Evolutionary conservation across 2,888 invertebrate genomes (phyloP).

Genomic region (Lamellibrachia satsuma): DNA sequence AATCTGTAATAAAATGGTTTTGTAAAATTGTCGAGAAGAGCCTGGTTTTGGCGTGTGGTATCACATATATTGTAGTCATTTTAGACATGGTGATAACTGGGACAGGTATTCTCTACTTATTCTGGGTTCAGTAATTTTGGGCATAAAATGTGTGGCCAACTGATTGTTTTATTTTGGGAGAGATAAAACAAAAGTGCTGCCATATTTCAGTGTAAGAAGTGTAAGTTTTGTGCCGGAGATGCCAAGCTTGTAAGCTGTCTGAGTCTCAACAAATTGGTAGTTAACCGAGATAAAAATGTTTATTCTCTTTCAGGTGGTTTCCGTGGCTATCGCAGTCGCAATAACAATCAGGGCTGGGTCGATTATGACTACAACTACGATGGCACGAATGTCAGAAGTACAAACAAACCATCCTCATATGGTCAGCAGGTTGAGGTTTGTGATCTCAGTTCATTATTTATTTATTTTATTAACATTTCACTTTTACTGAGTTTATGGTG

Average conservation of each 20-base stretch:
- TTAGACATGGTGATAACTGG: no score
- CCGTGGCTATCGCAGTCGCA: slow-evolving; percentile 36
- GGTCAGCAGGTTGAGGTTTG: not conserved
- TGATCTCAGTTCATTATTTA: not conserved
- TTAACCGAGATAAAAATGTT: slow-evolving; percentile 31
- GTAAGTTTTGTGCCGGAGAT: not conserved
- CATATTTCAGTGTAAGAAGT: no score
- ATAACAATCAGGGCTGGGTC: slow-evolving; percentile 54
- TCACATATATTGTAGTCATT: not conserved
- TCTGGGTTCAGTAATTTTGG: no score
- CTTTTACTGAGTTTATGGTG: no score
- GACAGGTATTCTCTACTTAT: no score
- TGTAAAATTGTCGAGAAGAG: no score
- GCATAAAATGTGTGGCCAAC: no score
- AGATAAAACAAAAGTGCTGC: no score
- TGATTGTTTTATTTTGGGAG: no score
- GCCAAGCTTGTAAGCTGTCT: not conserved
- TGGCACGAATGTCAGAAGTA: not conserved
- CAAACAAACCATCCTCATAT: not conserved
- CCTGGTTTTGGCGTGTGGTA: no score
- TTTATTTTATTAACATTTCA: no score
- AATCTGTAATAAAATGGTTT: no score
- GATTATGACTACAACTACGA: slow-evolving; percentile 52
- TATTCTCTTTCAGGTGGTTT: slow-evolving; percentile 37
- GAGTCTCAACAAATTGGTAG: not conserved